phyloP scores from a whole-genome alignment of 1,140 invertebrate genomes.

The Drosophila serrata region DNA sequence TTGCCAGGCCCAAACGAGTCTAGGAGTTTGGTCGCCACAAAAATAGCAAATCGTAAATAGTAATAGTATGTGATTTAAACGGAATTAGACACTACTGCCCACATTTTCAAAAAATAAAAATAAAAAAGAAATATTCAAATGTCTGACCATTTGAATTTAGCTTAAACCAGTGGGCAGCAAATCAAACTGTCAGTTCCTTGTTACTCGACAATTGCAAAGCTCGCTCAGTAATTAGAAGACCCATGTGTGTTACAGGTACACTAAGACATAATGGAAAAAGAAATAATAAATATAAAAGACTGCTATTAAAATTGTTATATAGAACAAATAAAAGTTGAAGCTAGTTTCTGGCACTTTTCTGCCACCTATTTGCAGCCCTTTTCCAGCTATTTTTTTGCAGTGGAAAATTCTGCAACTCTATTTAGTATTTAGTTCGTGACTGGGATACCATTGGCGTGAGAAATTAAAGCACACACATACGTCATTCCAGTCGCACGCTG shows the following conservation, averaged over 20 bases:
- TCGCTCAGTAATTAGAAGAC: constrained; percentile 24
- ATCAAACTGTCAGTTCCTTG: constrained; percentile 45
- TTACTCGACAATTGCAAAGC: constrained; percentile 9
- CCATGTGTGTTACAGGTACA: constrained; percentile 13
- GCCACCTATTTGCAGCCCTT: background rate
- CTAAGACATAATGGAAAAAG: background rate
- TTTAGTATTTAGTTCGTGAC: constrained; percentile 27
- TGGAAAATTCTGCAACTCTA: constrained; percentile 22
- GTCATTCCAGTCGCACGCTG: constrained; percentile 22
- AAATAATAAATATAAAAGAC: background rate
- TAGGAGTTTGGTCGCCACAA: constrained; percentile 27
- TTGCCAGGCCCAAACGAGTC: constrained; percentile 41
- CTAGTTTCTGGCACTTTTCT: too few species aligned
- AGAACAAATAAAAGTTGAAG: background rate
- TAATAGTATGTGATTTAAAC: constrained; percentile 38
- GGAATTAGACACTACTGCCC: constrained; percentile 22
- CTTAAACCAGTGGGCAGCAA: constrained; percentile 18
- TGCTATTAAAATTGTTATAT: background rate
- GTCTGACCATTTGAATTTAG: constrained; percentile 1
- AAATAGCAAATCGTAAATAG: constrained; percentile 1
- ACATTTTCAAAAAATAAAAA: constrained; percentile 20
- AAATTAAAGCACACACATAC: constrained; percentile 43
- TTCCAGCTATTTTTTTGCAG: constrained; percentile 3
- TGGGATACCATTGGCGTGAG: constrained; percentile 47
- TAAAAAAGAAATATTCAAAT: constrained; percentile 24